These are phyloP conservation scores for Setophaga kirtlandii DNA, from an alignment of 2,113 vertebrate species.

Conservation along the genomic window DNA sequence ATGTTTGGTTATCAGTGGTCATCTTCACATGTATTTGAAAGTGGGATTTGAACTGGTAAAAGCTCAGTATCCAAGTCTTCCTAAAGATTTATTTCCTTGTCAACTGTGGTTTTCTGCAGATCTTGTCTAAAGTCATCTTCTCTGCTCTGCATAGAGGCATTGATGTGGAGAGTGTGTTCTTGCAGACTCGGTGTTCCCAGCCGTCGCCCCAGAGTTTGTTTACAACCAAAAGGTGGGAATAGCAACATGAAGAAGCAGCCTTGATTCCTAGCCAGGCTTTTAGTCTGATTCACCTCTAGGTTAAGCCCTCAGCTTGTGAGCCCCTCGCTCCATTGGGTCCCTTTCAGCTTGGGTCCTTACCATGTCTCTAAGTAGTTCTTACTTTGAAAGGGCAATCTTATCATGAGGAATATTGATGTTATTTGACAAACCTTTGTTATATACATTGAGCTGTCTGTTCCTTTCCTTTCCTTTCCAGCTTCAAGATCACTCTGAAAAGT, in stretches of 20 bases:
- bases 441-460: neutral
- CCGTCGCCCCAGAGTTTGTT: neutral
- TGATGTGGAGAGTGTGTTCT: neutral
- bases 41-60: neutral
- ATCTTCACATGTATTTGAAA: neutral
- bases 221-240: neutral
- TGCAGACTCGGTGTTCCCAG: neutral
- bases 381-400: neutral
- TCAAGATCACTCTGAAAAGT: neutral
- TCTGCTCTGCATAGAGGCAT: neutral
- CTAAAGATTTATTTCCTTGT: neutral
- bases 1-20: neutral
- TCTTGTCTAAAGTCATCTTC: neutral
- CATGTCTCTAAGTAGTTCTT: neutral
- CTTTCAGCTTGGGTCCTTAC: neutral
- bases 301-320: neutral
- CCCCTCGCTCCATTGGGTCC: accelerated
- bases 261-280: neutral
- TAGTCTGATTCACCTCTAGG: neutral
- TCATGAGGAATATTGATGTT: neutral
- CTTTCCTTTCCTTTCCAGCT: neutral
- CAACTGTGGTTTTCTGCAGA: neutral
- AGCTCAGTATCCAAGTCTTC: neutral
- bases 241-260: neutral
- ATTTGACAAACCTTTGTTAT: neutral